A percentile compares a stretch with the other conserved stretches of the same genome.
These are phyloP conservation scores for Emmelina monodactyla DNA, from an alignment of 2,888 invertebrate species.

Conservation along the genomic window DNA sequence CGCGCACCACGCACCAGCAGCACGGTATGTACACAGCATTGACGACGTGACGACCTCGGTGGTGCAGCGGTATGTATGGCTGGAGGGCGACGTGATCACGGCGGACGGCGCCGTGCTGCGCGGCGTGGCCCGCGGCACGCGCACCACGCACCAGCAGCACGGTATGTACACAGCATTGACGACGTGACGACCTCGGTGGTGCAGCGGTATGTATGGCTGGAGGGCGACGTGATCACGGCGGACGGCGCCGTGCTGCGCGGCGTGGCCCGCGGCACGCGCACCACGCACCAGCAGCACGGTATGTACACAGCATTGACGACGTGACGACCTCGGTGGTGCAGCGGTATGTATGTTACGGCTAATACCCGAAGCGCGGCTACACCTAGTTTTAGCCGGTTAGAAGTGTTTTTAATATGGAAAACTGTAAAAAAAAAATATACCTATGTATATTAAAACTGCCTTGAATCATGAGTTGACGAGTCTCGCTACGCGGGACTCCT, in stretches of 20 bases:
- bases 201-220: slow-evolving; percentile 4
- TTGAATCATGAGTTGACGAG: no score
- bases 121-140: neutral
- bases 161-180: neutral
- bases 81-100: no score
- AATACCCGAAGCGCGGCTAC: no score
- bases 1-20: neutral
- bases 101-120: neutral
- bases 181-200: neutral
- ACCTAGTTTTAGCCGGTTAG: no score
- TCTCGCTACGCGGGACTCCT: no score
- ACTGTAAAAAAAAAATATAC: no score
- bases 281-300: neutral
- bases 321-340: no score
- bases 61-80: no score
- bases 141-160: neutral
- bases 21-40: neutral
- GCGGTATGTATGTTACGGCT: no score
- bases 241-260: neutral
- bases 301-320: neutral
- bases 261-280: neutral
- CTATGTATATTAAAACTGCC: no score
- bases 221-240: slow-evolving; percentile 16
- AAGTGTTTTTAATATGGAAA: no score
- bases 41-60: no score